Evolutionary conservation across 2,888 invertebrate genomes (phyloP), one percentile per base, ranked within the genome.

Genomic region (Netelia inedita): DNA sequence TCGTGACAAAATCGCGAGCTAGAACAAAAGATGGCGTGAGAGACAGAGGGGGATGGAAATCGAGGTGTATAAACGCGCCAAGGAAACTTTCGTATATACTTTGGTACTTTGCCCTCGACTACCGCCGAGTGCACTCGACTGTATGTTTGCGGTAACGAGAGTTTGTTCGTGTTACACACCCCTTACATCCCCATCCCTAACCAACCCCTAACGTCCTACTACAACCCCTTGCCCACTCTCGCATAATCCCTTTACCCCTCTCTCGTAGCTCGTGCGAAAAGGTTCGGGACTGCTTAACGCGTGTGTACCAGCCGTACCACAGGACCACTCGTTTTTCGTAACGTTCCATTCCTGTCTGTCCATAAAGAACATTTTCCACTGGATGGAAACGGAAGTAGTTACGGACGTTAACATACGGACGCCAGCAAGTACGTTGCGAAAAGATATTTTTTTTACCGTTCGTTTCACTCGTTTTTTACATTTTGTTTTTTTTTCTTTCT

Each of bases 71-170:
- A 71, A 79, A 79, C 69, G 41, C 73, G 69, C 73, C 55, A 50
- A 63, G 57, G 53, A 82, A 85, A 85, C 59, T 85, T 85, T 82
- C 75, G 79, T 79, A 61, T 82, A 79, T 82, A 76, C 85, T 79
- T 79, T 79, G 57, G 57, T 57, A 73, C 79, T 79, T 79, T 79
- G 82, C 61, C 72, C 82, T 79, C 79, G 57, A 72, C 75, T 71
- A 85, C 85, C 85, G 55, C 72, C 79, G 79, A 85, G 85, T 85
- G 85, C 82, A 85, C 85, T 85, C 85, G 79, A 85, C 82, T 85
- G 79, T 75, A 79, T 82, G 85, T 82, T 82, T 82, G 85, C 75
- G 85, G 85, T 85, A 85, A 85, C 82, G 79, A 82, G 79, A 82
- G 82, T 82, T 82, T 85, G 82, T 85, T 82, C 85, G 61, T 71